Evolutionary conservation across 1,140 invertebrate species (phyloP).

Genomic region (Meloidogyne hapla): DNA sequence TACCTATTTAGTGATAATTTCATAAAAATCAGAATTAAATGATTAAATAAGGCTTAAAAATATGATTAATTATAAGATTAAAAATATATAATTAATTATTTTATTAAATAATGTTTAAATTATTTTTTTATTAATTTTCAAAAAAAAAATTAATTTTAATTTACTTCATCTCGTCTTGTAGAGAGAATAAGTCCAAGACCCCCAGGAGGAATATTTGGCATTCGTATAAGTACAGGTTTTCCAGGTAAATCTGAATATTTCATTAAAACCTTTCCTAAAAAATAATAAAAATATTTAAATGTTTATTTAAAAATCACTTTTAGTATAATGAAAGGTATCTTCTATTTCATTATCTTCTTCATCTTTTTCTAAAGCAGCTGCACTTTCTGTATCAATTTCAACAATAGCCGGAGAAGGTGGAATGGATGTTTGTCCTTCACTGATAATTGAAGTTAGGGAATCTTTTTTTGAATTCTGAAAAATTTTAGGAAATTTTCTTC

Average conservation of each 20-base stretch:
- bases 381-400: constrained; percentile 80
- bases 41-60: too few relatives aligned
- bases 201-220: constrained; percentile 70
- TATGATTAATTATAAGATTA: too few relatives aligned
- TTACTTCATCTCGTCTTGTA: constrained; percentile 70
- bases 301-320: constrained; percentile 71
- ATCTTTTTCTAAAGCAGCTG: constrained; percentile 75
- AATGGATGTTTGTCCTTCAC: constrained; percentile 5
- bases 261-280: constrained; percentile 82
- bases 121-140: too few relatives aligned
- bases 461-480: constrained; percentile 20
- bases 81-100: too few relatives aligned
- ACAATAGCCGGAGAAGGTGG: not conserved
- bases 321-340: constrained; percentile 86
- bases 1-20: too few relatives aligned
- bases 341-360: constrained; percentile 78
- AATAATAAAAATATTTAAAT: not conserved
- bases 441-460: not conserved
- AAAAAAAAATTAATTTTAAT: too few relatives aligned
- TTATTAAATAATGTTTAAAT: too few relatives aligned
- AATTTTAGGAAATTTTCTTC: not conserved
- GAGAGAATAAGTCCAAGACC: constrained; percentile 79
- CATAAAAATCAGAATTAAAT: too few relatives aligned
- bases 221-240: constrained; percentile 71
- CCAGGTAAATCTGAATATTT: constrained; percentile 80